Evolutionary conservation across 2,888 invertebrate genomes (phyloP), one percentile per base, ranked within the genome.

Genomic region (Psylliodes chrysocephalus): DNA sequence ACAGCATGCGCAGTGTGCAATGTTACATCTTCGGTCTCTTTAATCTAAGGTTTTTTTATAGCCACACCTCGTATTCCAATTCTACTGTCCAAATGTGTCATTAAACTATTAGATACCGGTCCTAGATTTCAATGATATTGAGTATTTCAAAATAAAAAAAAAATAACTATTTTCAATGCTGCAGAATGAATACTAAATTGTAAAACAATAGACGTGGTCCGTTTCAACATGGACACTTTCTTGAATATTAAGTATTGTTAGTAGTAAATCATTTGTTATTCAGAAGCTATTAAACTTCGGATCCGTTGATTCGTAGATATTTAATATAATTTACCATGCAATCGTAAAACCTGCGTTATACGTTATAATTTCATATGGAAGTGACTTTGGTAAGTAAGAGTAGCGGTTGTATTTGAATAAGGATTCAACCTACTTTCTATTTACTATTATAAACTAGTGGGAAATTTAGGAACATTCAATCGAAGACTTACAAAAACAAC

Each of bases 171-270:
- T 62, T 60, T 30, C 22, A 54, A 52, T 28, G 19, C 12, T 55
- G 60, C 60, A 57, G 28, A 49, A 68, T 53, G 73, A 71, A 73
- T 73, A 73, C 68, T 53, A 72, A 73, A 71, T 69, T 63, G 54
- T 54, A 60, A 69, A 70, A 73, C 71, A 72, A 73, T 72, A 68
- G 71, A 63, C 69, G 60, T 68, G 64, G 71, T 68, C 70, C 71
- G 71, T 70, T 72, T 68, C 64, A 60, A 64, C 59, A 64, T 49
- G 33, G 28, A 15, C 53, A 60, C 64, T 60, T 60, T 64, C 64
- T 64, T 64, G 64, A 64, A 64, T 64, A 64, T 59, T 59, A 64
- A 64, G 30, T 35, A 60, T 64, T 18, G 55, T 55, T 64, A 54
- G 60, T 64, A 60, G 59, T 64, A 55, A 56, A 60, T 64, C 54